Base-by-base conservation (phyloP, 2,888 invertebrate genomes). In the Coecobrya sp. region DNA sequence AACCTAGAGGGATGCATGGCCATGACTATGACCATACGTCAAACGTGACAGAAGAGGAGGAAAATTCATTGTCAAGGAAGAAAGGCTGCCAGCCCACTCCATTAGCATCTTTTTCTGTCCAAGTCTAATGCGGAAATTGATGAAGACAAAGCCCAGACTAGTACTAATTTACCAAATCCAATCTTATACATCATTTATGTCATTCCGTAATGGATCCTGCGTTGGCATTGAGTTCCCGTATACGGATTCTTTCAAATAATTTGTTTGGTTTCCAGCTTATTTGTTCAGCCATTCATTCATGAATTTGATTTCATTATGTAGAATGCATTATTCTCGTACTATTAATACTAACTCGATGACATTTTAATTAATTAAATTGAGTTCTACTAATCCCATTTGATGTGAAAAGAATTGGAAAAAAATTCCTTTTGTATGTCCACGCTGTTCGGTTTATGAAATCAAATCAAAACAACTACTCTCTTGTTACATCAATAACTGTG, bases 131-230 rank as follows among this genome's bases (percentile, higher is more conserved):
- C 68, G 30, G 68, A 55, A 59, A 68, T 89, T 76, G 89, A 89
- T 70, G 59, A 65, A 42, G 84, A 89, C 73, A 65, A 42, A 84
- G 73, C 55, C 73, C 55, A 89, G n/a, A 68, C 59, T 73, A n/a
- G 25, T 10, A 59, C 55, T 73, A 89, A 89, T 89, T 89, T 89
- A 84, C 89, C 89, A 89, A 89, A 84, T 59, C 89, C 89, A 73
- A 84, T 84, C 73, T 84, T 30, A 84, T 84, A 73, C 89, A 89
- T 84, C 70, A 84, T 45, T 82, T 11, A 22, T 76, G n/a, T 70
- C 89, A 68, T 36, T 52, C 79, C 36, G 36, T 73, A 3, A 36
- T 73, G n/a, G 3, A 42, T 45, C 42, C 7, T 42, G 1, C 19
- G 1, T n/a, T n/a, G n/a, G n/a, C n/a, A n/a, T n/a, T 73, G 49